These are phyloP conservation scores for Drosophila mojavensis DNA, from an alignment of 1,140 invertebrate species.

Conservation along the genomic window DNA sequence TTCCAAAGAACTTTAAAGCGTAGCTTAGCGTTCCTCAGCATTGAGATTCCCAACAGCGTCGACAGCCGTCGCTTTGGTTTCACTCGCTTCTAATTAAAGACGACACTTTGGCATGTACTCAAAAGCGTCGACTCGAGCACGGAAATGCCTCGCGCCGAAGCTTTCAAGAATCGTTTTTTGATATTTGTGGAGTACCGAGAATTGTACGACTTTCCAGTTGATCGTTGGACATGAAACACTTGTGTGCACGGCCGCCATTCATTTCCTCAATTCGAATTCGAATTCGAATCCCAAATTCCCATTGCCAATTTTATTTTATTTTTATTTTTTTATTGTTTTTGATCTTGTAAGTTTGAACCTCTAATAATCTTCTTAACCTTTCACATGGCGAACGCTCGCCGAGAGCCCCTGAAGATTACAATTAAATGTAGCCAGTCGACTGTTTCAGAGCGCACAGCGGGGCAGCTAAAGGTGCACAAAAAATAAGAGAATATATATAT, in stretches of 20 bases:
- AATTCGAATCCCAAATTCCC: background rate
- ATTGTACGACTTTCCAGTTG: conserved; percentile 38
- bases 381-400: conserved; percentile 37
- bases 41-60: conserved; percentile 30
- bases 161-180: conserved; percentile 41
- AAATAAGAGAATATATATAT: conserved; percentile 18
- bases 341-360: conserved; percentile 43
- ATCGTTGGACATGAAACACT: background rate
- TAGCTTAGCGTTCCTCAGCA: conserved; percentile 32
- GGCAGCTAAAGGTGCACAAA: conserved; percentile 40
- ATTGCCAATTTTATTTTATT: conserved; percentile 18
- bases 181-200: conserved; percentile 37
- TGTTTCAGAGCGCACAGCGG: conserved; percentile 51
- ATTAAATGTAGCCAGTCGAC: conserved; percentile 59
- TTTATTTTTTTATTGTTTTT: too few species aligned
- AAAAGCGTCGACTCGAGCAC: conserved; percentile 41
- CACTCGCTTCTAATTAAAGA: conserved; percentile 75
- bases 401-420: conserved; percentile 72
- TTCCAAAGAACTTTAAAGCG: conserved; percentile 69
- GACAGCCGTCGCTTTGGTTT: conserved; percentile 51
- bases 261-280: conserved; percentile 1
- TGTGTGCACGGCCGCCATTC: conserved; percentile 4
- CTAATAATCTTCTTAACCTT: conserved; percentile 59
- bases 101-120: conserved; percentile 78
- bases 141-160: conserved; percentile 58